These are phyloP conservation scores for Pardalotus punctatus DNA, from an alignment of 2,113 vertebrate genomes.

Conservation along the genomic window DNA sequence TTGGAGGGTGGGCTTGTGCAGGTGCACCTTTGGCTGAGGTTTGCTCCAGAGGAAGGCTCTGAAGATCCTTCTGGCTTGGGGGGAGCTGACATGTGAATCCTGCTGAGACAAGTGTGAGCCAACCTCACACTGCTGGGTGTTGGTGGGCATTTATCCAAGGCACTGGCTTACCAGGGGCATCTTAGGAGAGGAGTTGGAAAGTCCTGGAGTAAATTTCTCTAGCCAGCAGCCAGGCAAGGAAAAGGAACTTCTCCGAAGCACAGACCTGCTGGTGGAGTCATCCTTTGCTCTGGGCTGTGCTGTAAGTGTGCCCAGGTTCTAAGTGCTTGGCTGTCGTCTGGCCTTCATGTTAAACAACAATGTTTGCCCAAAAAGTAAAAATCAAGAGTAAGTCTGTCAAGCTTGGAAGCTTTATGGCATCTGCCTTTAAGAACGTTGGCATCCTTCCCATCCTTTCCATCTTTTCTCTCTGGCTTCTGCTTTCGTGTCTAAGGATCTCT, in stretches of 20 bases:
- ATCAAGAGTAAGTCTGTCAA: background rate
- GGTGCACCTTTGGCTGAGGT: background rate
- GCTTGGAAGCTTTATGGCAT: background rate
- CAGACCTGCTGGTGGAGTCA: background rate
- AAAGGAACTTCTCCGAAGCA: background rate
- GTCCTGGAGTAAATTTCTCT: background rate
- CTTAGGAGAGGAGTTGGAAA: background rate
- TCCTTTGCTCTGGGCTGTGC: background rate
- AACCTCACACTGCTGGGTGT: accelerated
- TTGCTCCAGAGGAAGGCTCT: background rate
- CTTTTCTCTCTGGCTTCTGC: background rate
- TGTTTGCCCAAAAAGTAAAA: background rate
- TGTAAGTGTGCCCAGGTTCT: background rate
- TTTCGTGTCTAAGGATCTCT: background rate
- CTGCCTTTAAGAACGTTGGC: background rate
- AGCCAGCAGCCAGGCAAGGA: background rate
- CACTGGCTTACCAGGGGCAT: background rate
- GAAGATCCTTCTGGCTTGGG: background rate
- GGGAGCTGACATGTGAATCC: background rate
- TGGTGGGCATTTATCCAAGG: background rate
- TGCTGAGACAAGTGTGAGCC: background rate
- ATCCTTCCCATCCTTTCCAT: background rate
- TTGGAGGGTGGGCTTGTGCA: background rate
- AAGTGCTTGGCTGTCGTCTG: background rate
- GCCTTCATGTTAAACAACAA: background rate